Evolutionary conservation across 2,888 invertebrate species (phyloP).

Genomic region (Leptinotarsa peninsularis): DNA sequence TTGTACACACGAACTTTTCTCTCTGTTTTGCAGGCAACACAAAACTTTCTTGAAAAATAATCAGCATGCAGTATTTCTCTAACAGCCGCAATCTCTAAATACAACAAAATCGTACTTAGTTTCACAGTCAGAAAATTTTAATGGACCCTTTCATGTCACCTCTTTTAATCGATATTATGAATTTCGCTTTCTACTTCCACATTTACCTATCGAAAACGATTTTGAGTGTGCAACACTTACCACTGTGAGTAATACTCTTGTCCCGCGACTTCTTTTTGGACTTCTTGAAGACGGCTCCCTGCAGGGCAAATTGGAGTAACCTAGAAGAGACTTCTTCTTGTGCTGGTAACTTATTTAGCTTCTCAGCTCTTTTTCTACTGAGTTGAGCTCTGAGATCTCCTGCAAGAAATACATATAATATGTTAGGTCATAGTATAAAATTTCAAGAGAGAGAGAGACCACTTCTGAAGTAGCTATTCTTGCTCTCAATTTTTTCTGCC

Average conservation of each 20-base stretch:
- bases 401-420: slow-evolving; percentile 20
- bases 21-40: slow-evolving; percentile 45
- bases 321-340: slow-evolving; percentile 66
- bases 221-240: slow-evolving; percentile 41
- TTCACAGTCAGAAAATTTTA: background rate
- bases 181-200: too few species aligned
- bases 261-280: slow-evolving; percentile 57
- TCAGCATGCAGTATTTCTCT: slow-evolving; percentile 52
- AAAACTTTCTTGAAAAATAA: slow-evolving; percentile 48
- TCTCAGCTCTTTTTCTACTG: slow-evolving; percentile 69
- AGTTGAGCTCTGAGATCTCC: slow-evolving; percentile 69
- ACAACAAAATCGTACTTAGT: slow-evolving; percentile 27
- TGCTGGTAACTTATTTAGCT: slow-evolving; percentile 63
- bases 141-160: too few species aligned
- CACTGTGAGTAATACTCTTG: slow-evolving; percentile 55
- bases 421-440: too few species aligned
- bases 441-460: too few species aligned
- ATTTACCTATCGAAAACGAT: too few species aligned
- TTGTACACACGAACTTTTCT: slow-evolving; percentile 48
- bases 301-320: slow-evolving; percentile 68
- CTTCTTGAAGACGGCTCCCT: slow-evolving; percentile 69
- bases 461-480: too few species aligned
- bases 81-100: slow-evolving; percentile 49
- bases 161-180: too few species aligned
- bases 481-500: too few species aligned